Percentiles rank a stretch among this genome's conserved stretches.
Evolutionary conservation across 2,113 vertebrate species (phyloP).

Genomic region (Camarhynchus parvulus): DNA sequence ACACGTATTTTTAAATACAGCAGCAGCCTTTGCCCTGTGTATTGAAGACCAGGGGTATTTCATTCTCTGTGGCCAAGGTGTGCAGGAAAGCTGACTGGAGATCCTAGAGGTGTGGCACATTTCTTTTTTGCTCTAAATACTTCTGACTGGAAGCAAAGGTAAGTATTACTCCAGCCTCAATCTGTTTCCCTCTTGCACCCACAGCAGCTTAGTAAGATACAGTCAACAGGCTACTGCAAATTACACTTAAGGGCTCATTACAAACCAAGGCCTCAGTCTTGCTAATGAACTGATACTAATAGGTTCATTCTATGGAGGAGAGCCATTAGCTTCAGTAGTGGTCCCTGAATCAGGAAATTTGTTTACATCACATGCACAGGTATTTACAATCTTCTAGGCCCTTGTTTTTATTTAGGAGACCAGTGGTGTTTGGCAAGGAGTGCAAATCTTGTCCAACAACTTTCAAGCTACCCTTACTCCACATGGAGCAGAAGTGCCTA

Average conservation of each 20-base stretch:
- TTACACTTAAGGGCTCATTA: not conserved
- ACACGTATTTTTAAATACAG: not conserved
- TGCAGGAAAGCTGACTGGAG: not conserved
- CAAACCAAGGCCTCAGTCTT: not conserved
- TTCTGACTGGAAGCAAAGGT: constrained; percentile 14
- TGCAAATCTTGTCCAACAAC: not conserved
- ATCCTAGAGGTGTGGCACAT: constrained; percentile 43
- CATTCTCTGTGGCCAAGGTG: not conserved
- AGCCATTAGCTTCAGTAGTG: not conserved
- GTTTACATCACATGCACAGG: not conserved
- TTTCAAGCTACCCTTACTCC: not conserved
- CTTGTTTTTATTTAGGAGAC: not conserved
- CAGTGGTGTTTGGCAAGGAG: not conserved
- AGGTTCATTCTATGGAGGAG: not conserved
- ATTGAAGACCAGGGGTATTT: not conserved
- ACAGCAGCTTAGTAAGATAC: not conserved
- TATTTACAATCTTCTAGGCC: not conserved
- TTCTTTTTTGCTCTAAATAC: constrained; percentile 34
- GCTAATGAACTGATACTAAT: not conserved
- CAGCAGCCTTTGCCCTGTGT: not conserved
- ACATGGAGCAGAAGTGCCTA: not conserved
- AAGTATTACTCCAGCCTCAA: constrained; percentile 35
- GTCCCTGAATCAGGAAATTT: not conserved
- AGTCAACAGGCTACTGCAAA: not conserved
- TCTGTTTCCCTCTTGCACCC: not conserved